phyloP scores from a whole-genome alignment of 2,113 vertebrate genomes.

The Spilogale gracilis region DNA sequence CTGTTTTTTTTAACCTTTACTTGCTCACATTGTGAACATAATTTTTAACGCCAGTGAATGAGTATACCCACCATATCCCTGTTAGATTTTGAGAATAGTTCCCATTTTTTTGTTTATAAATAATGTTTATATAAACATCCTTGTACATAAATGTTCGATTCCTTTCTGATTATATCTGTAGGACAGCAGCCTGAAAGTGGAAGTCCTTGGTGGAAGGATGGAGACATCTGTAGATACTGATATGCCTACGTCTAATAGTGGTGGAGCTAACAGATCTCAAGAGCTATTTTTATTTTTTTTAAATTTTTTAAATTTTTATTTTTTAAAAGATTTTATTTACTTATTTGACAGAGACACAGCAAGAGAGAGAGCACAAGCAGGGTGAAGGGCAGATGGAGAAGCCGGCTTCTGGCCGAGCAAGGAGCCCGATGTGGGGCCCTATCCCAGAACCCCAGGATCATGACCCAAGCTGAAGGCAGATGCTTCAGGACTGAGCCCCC shows the following conservation, averaged over 20 bases:
- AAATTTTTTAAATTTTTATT: too few relatives aligned
- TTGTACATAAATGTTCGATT: neutral
- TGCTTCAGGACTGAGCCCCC: too few relatives aligned
- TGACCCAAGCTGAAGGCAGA: too few relatives aligned
- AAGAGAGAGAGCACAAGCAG: too few relatives aligned
- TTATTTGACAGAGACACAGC: too few relatives aligned
- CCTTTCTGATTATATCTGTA: neutral
- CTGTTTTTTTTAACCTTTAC: neutral
- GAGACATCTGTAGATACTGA: neutral
- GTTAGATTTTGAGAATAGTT: neutral
- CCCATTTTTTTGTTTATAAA: neutral
- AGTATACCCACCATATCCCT: neutral
- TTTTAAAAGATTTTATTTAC: too few relatives aligned
- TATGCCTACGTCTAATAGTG: fast-evolving
- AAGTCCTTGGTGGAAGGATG: neutral
- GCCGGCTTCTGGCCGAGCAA: too few relatives aligned
- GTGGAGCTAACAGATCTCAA: neutral
- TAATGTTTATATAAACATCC: neutral
- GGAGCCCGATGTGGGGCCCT: too few relatives aligned
- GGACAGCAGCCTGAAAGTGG: neutral
- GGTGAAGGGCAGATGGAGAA: too few relatives aligned
- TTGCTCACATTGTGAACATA: neutral
- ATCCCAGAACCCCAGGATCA: too few relatives aligned
- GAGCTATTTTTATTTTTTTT: neutral
- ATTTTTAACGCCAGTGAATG: neutral